Base-by-base conservation (phyloP, 2,113 vertebrate species). In the Elachura formosa region DNA sequence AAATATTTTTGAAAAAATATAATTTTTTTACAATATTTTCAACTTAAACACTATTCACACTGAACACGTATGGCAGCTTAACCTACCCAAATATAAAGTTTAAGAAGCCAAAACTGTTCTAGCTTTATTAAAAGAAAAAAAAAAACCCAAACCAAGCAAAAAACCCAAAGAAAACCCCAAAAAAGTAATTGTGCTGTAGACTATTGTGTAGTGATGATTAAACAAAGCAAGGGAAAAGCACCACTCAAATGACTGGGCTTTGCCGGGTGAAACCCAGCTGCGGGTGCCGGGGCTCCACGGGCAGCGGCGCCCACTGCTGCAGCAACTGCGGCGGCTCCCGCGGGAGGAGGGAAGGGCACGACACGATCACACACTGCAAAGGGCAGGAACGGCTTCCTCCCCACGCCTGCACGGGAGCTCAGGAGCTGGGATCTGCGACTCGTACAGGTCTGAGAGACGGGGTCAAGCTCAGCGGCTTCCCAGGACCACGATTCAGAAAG, bases 1-100 rank as follows among this genome's bases (percentile, higher is more conserved):
- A 98, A 98, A 98, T 98, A 98, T 98, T 99, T 99, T 98, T 98
- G 96, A 98, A 97, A 99, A 99, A 98, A 98, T 98, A 98, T 98
- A 99, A 97, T 98, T 98, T 98, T 98, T 98, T 98, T 98, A 98
- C 98, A 98, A 98, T 98, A 98, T 98, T 99, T 98, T 98, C 98
- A 98, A 98, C 98, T 98, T 98, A 98, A 98, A 99, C 98, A 99
- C 98, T 98, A 98, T 98, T 99, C 98, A 98, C 98, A 97, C 98
- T 98, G 98, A 98, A 98, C 98, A 98, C 98, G 95, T 97, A 98
- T 98, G 98, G 98, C 98, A 98, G 98, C 98, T 97, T 98, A 97
- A 98, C 97, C 97, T 98, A 98, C 96, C 97, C 96, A 74, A 98
- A 96, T 97, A 98, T 97, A 97, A 98, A 98, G 97, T 97, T 98